Evolutionary conservation across 2,888 invertebrate species (phyloP), one percentile per base, ranked within the genome.

Genomic region (Limnephilus rhombicus): DNA sequence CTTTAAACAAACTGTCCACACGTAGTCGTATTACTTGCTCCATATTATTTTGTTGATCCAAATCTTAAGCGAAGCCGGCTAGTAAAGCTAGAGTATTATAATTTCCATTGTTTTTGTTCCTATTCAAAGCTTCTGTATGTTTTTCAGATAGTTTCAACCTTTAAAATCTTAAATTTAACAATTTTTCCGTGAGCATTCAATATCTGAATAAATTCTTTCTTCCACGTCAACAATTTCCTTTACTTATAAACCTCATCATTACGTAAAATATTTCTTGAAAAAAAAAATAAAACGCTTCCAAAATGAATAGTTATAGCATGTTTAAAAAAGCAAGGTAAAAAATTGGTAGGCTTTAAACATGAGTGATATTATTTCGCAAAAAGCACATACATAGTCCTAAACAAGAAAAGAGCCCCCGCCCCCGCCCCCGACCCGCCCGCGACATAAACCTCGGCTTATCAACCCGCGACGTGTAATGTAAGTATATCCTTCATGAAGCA

Each of bases 401-500:
- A 24, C 24, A 68, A 24, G 53, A 18, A 53, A 81, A 29, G 81
- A 81, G 81, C 12, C 81, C 13, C 31, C 18, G 9, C 5, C 12
- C 45, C 45, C 12, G 45, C 12, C 81, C 29, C 34, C 12, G 11
- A 0, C 45, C 15, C 12, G 13, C 12, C 31, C 82, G 82, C 82
- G 82, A 82, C 82, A 82, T 82, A 82, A 86, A 86, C 37, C 45
- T 45, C 45, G 41, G 86, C 86, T 86, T 86, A 86, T 86, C 86
- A 68, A 68, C 24, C 68, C 24, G 68, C 24, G 68, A 68, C 68
- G 68, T 68, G 24, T 68, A 68, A 68, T 68, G 68, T 68, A 68
- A 68, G 68, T 68, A 68, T 68, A 68, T 68, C 80, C 88, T 88
- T 68, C 88, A 88, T 80, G 88, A 88, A 88, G 53, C 88, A 68